phyloP scores from a whole-genome alignment of 2,113 vertebrate genomes.

The Alligator sinensis region DNA sequence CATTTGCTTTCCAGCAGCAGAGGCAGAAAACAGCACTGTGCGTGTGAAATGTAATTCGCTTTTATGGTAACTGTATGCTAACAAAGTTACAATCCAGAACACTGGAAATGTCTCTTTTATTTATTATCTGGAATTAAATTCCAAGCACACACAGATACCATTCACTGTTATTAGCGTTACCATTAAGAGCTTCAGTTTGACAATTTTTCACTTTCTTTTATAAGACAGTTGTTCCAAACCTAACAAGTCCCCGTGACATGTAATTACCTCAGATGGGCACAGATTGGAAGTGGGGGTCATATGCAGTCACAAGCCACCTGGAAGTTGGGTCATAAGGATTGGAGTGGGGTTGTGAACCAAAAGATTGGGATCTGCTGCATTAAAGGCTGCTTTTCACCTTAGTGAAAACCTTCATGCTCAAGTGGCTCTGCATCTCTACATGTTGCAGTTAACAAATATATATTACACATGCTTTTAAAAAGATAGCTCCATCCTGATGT shows the following conservation, averaged over 20 bases:
- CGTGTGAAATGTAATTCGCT: not conserved
- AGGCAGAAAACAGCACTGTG: not conserved
- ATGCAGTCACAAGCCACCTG: no score
- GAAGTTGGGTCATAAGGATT: no score
- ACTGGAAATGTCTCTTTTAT: not conserved
- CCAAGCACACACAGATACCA: not conserved
- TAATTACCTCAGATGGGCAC: no score
- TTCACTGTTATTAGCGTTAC: not conserved
- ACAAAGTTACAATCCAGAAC: not conserved
- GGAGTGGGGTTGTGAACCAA: no score
- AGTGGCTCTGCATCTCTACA: not conserved
- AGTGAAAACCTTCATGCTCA: not conserved
- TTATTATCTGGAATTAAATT: not conserved
- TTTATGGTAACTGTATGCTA: not conserved
- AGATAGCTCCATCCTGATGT: not conserved
- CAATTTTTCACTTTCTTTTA: no score
- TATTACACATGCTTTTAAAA: not conserved
- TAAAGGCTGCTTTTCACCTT: not conserved
- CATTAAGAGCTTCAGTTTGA: no score
- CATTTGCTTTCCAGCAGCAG: not conserved
- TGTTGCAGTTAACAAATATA: not conserved
- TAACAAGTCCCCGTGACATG: no score
- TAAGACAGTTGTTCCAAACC: no score
- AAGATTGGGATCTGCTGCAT: no score
- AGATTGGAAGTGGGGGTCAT: no score